Base-by-base conservation (phyloP, 2,888 invertebrate genomes). In the Tribolium freemani region DNA sequence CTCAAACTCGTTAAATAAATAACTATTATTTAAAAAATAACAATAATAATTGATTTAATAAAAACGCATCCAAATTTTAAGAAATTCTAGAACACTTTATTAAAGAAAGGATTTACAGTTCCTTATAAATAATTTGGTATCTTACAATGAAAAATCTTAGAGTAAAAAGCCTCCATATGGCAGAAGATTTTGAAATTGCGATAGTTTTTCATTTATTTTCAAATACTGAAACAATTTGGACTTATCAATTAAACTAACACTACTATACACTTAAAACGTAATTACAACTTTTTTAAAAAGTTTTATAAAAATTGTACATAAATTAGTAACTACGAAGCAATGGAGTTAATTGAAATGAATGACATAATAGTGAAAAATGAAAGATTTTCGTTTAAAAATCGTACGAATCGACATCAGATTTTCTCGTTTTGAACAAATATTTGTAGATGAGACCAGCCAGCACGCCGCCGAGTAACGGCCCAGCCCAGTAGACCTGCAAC, bases 321-420 rank as follows among this genome's bases (percentile, higher is more conserved):
- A 46, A 60, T 60, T 38, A 38, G 46, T 60, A 60, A 20, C 45
- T 60, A 60, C 60, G 44, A 46, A 11, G 20, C 21, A 13, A 58
- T 45, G 58, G 46, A 60, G 20, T 58, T 58, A 45, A 21, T 9
- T 56, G 30, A 21, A 10, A 38, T 38, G 38, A 38, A 38, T 38
- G 38, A 38, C 9, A 38, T 6, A 38, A 38, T n/a, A 5, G 38
- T n/a, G 38, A 38, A 8, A 38, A 3, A n/a, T 38, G 38, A n/a
- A 38, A 38, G 3, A 38, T n/a, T 38, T n/a, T n/a, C n/a, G 8
- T 13, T 48, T 84, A 94, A 86, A 94, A 94, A 87, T 94, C 94
- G 87, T 94, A 94, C 13, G 94, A 94, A 81, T 94, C 94, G 78
- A 91, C 92, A 71, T 91, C 91, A 16, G 89, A 89, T 86, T 94